A percentile compares a stretch with the other conserved stretches of the same genome.
Evolutionary conservation across 1,140 invertebrate species (phyloP).

Genomic region (Anastatus disparis): DNA sequence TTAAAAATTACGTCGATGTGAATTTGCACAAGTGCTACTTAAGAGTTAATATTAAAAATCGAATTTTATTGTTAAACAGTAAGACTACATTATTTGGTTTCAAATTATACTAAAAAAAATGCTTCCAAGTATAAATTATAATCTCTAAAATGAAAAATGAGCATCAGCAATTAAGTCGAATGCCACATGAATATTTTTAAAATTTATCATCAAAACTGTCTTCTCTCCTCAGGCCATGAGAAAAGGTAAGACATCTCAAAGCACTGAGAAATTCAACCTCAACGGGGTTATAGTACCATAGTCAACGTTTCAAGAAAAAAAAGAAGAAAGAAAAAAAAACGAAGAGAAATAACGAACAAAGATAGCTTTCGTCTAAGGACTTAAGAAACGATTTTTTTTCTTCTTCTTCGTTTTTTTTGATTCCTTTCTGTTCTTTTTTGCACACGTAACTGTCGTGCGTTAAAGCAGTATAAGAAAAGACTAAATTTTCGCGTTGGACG

Average conservation of each 20-base stretch:
- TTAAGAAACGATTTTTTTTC: slow-evolving; percentile 63
- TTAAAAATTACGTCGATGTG: too few species aligned
- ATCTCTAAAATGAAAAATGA: background rate
- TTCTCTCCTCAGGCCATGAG: background rate
- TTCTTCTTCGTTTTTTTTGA: too few species aligned
- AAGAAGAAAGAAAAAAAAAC: slow-evolving; percentile 10
- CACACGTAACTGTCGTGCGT: slow-evolving; percentile 21
- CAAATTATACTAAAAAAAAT: background rate
- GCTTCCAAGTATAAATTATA: too few species aligned
- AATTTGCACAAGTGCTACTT: too few species aligned
- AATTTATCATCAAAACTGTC: slow-evolving; percentile 26
- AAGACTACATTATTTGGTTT: background rate
- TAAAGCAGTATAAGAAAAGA: slow-evolving; percentile 45
- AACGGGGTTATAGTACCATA: slow-evolving; percentile 10
- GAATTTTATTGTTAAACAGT: background rate
- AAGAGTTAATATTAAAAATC: too few species aligned
- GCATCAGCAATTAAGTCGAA: slow-evolving; percentile 6
- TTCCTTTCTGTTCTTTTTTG: too few species aligned
- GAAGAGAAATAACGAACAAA: slow-evolving; percentile 10
- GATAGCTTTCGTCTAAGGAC: slow-evolving; percentile 47
- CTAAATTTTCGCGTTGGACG: slow-evolving; percentile 66
- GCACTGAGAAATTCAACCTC: background rate
- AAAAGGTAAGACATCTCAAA: background rate
- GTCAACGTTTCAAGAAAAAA: background rate
- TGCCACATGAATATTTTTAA: slow-evolving; percentile 35